A percentile compares a stretch with the other conserved stretches of the same genome.
Evolutionary conservation across 2,797 vertebrate species (phyloP).

Genomic region (Sitta carolinensis): DNA sequence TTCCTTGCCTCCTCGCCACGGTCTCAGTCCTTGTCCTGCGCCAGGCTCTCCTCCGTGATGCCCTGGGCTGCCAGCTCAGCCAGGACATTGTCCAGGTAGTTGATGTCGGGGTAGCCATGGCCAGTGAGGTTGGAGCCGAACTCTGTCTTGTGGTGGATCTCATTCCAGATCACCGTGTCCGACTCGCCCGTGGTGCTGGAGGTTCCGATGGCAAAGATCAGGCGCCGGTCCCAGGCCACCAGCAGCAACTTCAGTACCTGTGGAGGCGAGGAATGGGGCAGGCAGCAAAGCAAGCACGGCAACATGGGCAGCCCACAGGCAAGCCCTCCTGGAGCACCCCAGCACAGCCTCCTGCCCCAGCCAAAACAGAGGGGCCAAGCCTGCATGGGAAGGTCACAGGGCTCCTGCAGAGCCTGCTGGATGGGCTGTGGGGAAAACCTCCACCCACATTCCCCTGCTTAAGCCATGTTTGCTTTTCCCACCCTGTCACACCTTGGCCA

Average conservation of each 20-base stretch:
- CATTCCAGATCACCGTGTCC: slow-evolving; percentile 95
- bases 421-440: not conserved
- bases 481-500: not conserved
- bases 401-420: not conserved
- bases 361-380: not conserved
- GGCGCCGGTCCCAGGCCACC: slow-evolving; percentile 93
- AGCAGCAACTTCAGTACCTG: slow-evolving; percentile 91
- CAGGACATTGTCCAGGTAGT: slow-evolving; percentile 95
- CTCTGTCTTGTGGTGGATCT: slow-evolving; percentile 97
- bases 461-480: not conserved
- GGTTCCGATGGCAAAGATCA: slow-evolving; percentile 93
- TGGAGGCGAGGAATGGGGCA: not conserved
- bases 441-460: not conserved
- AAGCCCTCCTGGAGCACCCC: not conserved
- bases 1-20: not conserved
- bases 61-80: slow-evolving; percentile 93
- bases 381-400: accelerated
- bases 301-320: not conserved
- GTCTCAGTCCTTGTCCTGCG: slow-evolving; percentile 76
- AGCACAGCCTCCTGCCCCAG: not conserved
- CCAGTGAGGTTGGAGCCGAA: slow-evolving; percentile 95
- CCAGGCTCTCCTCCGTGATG: slow-evolving; percentile 84
- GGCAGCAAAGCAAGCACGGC: not conserved
- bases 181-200: slow-evolving; percentile 96
- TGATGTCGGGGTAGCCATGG: slow-evolving; percentile 91